These are phyloP conservation scores for Plumapathes pennacea DNA, from an alignment of 92 coral and sea anemone genomes.

Conservation along the genomic window DNA sequence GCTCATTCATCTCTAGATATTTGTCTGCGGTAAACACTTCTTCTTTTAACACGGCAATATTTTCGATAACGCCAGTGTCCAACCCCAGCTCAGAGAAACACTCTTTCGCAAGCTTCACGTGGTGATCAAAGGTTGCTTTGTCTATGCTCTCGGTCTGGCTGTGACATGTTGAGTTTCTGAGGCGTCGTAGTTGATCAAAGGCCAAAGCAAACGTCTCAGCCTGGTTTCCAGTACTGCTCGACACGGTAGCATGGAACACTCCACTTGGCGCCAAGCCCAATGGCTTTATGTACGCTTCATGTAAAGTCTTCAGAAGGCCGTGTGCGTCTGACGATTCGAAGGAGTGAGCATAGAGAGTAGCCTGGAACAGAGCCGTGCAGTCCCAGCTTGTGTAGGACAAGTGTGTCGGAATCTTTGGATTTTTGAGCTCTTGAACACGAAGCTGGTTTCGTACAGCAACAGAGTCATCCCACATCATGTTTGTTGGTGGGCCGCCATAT, in stretches of 20 bases:
- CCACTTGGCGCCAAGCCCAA: conserved; percentile 1
- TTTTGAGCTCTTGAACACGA: neutral
- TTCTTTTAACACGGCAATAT: too few relatives aligned
- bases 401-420: neutral
- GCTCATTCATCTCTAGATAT: too few relatives aligned
- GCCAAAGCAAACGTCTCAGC: conserved; percentile 38
- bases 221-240: conserved; percentile 14
- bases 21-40: too few relatives aligned
- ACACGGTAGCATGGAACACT: conserved; percentile 23
- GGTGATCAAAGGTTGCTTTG: conserved; percentile 17
- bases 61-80: conserved; percentile 8
- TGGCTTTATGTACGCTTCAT: conserved; percentile 9
- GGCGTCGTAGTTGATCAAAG: conserved; percentile 45
- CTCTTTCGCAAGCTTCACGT: conserved; percentile 20
- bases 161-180: conserved; percentile 31
- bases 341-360: conserved; percentile 6
- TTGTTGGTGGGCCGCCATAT: conserved; percentile 24
- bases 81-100: conserved; percentile 27
- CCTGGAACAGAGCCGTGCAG: conserved; percentile 14
- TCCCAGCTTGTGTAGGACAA: conserved; percentile 28
- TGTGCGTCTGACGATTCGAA: neutral
- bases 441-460: conserved; percentile 33
- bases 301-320: conserved; percentile 1
- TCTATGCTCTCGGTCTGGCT: conserved; percentile 8
- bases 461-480: conserved; percentile 62